phyloP scores from a whole-genome alignment of 2,797 vertebrate species.

The Myotis myotis region DNA sequence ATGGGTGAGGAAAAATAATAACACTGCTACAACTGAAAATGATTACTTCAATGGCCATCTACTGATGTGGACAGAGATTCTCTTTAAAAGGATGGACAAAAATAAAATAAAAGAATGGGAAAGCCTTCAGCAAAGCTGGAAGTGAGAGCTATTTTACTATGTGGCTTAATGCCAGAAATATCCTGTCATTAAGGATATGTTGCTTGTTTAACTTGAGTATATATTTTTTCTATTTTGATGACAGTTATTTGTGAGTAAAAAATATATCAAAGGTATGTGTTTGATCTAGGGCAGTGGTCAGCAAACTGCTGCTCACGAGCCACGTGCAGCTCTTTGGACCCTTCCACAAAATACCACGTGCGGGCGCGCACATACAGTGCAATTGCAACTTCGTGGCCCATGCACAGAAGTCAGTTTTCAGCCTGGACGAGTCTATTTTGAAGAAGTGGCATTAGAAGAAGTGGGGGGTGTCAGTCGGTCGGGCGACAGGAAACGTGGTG shows the following conservation, averaged over 20 bases:
- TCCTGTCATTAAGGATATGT: not conserved
- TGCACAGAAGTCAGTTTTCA: no score
- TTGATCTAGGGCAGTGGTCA: not conserved
- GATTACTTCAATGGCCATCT: not conserved
- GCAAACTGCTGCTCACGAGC: no score
- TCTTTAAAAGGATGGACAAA: not conserved
- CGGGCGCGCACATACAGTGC: no score
- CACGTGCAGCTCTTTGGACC: no score
- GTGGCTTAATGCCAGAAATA: constrained; percentile 27
- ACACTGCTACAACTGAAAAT: not conserved
- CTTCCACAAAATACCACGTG: no score
- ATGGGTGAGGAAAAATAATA: not conserved
- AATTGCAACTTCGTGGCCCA: no score
- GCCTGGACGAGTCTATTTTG: no score
- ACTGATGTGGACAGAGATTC: not conserved
- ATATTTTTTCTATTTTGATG: constrained; percentile 39
- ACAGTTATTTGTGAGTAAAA: constrained; percentile 30
- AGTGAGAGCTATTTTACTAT: not conserved
- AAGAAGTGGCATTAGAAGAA: no score
- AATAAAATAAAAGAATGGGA: not conserved
- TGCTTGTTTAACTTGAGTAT: constrained; percentile 34
- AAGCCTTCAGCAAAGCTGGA: not conserved
- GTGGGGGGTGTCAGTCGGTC: no score
- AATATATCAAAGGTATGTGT: not conserved
- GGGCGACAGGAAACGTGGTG: no score